Evolutionary conservation across 2,888 invertebrate genomes (phyloP).

Genomic region (Nemotelus nigrinus): DNA sequence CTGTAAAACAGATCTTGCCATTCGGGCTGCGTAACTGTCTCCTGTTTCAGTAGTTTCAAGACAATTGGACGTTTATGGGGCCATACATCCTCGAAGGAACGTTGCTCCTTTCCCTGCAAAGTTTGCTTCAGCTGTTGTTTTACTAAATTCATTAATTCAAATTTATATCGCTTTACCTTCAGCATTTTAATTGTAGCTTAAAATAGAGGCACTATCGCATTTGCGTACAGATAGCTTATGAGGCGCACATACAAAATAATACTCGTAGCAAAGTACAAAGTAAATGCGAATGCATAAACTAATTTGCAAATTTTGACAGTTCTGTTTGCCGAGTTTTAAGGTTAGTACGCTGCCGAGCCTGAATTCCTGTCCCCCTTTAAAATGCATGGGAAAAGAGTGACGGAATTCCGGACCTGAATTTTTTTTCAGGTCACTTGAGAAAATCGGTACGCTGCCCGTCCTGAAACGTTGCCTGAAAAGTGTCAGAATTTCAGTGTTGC

Average conservation of each 20-base stretch:
- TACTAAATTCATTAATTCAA: not conserved
- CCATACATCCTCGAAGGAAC: conserved; percentile 96
- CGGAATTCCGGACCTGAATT: too few relatives aligned
- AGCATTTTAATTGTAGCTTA: conserved; percentile 31
- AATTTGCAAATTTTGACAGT: conserved; percentile 32
- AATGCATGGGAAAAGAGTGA: too few relatives aligned
- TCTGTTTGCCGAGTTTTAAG: conserved; percentile 36
- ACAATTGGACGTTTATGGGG: conserved; percentile 94
- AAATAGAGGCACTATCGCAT: conserved; percentile 35
- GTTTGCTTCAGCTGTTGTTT: not conserved
- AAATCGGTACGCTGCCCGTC: too few relatives aligned
- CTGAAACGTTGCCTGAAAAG: too few relatives aligned
- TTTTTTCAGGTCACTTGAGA: too few relatives aligned
- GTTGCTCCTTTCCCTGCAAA: conserved; percentile 72
- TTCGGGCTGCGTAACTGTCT: conserved; percentile 90
- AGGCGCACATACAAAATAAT: not conserved
- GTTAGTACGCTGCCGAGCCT: conserved; percentile 13
- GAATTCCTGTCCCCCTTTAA: too few relatives aligned
- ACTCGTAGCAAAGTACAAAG: conserved; percentile 6
- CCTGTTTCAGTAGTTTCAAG: conserved; percentile 91
- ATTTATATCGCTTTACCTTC: conserved; percentile 5
- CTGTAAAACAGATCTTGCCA: conserved; percentile 98
- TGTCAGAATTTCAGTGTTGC: too few relatives aligned
- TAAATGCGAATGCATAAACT: conserved; percentile 23
- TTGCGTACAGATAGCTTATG: not conserved